Evolutionary conservation across 2,113 vertebrate genomes (phyloP).

Genomic region (Tretioscincus oriximinensis): DNA sequence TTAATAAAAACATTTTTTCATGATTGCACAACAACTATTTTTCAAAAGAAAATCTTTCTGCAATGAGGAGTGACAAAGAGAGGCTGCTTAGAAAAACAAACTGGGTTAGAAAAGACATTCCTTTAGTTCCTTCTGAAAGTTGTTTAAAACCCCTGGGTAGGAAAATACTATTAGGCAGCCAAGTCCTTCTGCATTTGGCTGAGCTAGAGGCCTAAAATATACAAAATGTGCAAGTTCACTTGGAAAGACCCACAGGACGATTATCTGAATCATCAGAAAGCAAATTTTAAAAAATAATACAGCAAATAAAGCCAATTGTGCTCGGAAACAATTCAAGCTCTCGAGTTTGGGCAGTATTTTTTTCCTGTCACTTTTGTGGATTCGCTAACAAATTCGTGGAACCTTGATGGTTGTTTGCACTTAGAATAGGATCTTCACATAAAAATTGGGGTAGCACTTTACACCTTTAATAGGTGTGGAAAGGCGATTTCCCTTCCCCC

Average conservation of each 20-base stretch:
- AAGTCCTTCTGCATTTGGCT: conserved; percentile 72
- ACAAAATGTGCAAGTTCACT: conserved; percentile 68
- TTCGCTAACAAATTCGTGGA: too few species aligned
- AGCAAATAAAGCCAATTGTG: conserved; percentile 81
- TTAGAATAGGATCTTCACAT: too few species aligned
- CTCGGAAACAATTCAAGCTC: conserved; percentile 69
- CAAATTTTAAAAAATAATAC: conserved; percentile 78
- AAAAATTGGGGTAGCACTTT: too few species aligned
- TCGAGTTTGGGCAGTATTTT: conserved; percentile 70
- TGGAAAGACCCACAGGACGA: conserved; percentile 75
- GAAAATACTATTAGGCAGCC: conserved; percentile 73
- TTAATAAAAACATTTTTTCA: conserved; percentile 58
- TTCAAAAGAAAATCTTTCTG: conserved; percentile 34
- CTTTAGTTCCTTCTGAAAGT: conserved; percentile 73
- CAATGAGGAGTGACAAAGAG: conserved; percentile 42
- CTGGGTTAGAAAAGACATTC: conserved; percentile 65
- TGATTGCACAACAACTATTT: conserved; percentile 52
- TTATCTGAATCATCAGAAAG: conserved; percentile 80
- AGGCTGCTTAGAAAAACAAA: conserved; percentile 60
- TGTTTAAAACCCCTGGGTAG: conserved; percentile 70
- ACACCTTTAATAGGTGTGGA: too few species aligned
- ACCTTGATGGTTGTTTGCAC: too few species aligned
- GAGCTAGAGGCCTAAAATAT: conserved; percentile 69
- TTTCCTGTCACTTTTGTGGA: conserved; percentile 73
- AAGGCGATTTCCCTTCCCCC: too few species aligned